A percentile compares a stretch with the other conserved stretches of the same genome.
Evolutionary conservation across 2,113 vertebrate genomes (phyloP).

Genomic region (Naja naja): DNA sequence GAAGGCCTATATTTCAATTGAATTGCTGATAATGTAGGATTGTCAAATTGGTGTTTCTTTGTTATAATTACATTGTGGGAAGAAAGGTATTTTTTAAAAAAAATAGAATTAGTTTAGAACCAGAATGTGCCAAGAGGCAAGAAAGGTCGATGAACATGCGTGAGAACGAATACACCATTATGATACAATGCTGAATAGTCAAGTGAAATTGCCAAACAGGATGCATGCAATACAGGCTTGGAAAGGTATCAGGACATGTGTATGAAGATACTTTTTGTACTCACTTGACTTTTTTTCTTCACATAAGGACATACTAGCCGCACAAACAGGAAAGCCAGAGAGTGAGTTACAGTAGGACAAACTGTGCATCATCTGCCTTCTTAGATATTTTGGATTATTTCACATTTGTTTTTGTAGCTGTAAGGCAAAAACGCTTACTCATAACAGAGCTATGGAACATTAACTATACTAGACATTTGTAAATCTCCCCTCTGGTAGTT

Average conservation of each 20-base stretch:
- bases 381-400: constrained; percentile 26
- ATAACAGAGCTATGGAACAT: neutral
- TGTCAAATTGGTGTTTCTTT: neutral
- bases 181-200: constrained; percentile 27
- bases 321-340: neutral
- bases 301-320: constrained; percentile 13
- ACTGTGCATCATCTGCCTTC: constrained; percentile 12
- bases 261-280: constrained; percentile 12
- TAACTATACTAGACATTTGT: neutral
- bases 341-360: constrained; percentile 28
- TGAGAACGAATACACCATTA: constrained; percentile 35
- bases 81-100: neutral
- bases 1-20: neutral
- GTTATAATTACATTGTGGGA: neutral
- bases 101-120: neutral
- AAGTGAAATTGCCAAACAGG: constrained; percentile 18
- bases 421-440: constrained; percentile 17
- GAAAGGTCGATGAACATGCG: constrained; percentile 41
- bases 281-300: neutral
- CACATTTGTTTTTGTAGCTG: constrained; percentile 29
- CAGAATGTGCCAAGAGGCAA: constrained; percentile 35
- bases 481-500: neutral
- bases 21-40: constrained; percentile 5
- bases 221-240: constrained; percentile 23
- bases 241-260: constrained; percentile 27